A percentile compares a stretch with the other conserved stretches of the same genome.
These are phyloP conservation scores for Aptenodytes forsteri DNA, from an alignment of 2,113 vertebrate species.

Conservation along the genomic window DNA sequence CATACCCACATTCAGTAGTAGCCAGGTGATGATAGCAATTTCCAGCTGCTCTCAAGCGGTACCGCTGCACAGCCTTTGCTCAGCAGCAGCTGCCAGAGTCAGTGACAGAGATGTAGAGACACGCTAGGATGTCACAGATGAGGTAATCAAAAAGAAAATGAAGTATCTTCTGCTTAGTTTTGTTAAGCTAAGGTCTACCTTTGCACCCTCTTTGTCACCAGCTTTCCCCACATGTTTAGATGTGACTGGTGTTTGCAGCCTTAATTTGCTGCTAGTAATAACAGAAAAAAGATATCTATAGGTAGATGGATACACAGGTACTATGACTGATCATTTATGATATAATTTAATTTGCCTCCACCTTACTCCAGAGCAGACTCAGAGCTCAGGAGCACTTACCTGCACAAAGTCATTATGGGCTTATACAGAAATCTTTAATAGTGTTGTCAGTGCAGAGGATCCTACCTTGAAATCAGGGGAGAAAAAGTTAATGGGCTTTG, in stretches of 20 bases:
- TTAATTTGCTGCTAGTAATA: neutral
- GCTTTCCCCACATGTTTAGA: neutral
- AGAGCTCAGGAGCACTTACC: neutral
- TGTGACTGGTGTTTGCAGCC: neutral
- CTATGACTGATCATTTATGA: neutral
- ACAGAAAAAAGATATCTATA: neutral
- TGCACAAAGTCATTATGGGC: neutral
- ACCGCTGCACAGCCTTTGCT: neutral
- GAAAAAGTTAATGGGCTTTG: neutral
- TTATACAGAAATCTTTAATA: neutral
- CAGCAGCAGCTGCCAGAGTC: neutral
- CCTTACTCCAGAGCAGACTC: neutral
- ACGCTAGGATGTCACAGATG: neutral
- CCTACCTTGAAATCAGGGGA: neutral
- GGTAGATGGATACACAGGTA: neutral
- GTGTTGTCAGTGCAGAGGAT: neutral
- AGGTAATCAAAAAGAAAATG: neutral
- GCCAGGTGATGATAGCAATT: neutral
- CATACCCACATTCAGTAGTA: neutral
- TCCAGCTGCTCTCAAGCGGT: neutral
- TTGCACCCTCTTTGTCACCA: neutral
- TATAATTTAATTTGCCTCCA: neutral
- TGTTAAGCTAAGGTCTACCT: neutral
- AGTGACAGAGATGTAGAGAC: neutral
- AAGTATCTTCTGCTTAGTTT: neutral